Evolutionary conservation across 2,113 vertebrate species (phyloP).

Genomic region (Corynorhinus townsendii): DNA sequence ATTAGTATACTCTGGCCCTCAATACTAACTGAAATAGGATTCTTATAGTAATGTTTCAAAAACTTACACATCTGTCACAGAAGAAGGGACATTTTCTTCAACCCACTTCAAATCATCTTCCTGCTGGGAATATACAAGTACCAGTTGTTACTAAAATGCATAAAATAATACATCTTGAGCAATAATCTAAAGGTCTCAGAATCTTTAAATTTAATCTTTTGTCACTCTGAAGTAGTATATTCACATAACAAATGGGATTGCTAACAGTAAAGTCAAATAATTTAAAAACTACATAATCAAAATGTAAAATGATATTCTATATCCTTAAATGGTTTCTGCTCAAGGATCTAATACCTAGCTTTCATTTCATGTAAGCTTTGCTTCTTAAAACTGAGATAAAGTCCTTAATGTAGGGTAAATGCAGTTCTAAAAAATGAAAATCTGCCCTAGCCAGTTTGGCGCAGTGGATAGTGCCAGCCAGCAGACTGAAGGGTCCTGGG

Average conservation of each 20-base stretch:
- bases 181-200: not conserved
- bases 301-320: not conserved
- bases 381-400: not conserved
- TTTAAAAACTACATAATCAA: not conserved
- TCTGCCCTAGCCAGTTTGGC: not conserved
- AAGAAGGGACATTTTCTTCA: conserved; percentile 87
- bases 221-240: not conserved
- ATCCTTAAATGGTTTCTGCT: not conserved
- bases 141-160: conserved; percentile 23
- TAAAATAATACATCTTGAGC: not conserved
- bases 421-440: not conserved
- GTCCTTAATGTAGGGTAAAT: not conserved
- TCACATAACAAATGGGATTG: not conserved
- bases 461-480: not conserved
- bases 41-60: conserved; percentile 48
- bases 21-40: conserved; percentile 33
- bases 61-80: conserved; percentile 88
- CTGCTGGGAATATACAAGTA: conserved; percentile 72
- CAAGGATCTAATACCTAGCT: not conserved
- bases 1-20: conserved; percentile 14
- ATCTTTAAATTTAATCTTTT: conserved; percentile 3
- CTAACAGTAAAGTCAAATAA: not conserved
- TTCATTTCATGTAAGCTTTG: not conserved
- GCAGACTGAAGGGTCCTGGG: not conserved
- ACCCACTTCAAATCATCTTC: conserved; percentile 90